Conservation (phyloP, 1,140 invertebrate genomes). For the Oppia nitens region DNA sequence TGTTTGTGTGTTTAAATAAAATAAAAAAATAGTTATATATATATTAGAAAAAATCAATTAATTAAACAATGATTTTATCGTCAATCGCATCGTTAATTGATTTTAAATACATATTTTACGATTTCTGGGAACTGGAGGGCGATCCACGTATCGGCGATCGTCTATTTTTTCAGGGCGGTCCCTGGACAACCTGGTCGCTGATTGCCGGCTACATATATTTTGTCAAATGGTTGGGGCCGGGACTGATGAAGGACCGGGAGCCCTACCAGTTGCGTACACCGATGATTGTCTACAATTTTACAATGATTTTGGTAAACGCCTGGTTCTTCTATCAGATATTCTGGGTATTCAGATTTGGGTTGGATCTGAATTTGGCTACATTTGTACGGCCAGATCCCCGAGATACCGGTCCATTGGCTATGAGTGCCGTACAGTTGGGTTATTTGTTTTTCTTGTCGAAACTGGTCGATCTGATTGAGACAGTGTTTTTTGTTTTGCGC, state of each 20-base stretch:
- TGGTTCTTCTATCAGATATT: slow-evolving; percentile 14
- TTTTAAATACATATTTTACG: slow-evolving; percentile 11
- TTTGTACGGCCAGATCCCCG: slow-evolving; percentile 2
- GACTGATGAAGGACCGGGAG: slow-evolving; percentile 19
- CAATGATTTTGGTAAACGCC: slow-evolving; percentile 14
- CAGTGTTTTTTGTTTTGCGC: slow-evolving; percentile 63
- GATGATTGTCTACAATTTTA: slow-evolving; percentile 18
- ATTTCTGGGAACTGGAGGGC: slow-evolving; percentile 16
- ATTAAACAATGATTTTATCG: no score
- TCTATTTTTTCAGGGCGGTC: slow-evolving; percentile 16
- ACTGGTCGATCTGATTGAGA: slow-evolving; percentile 15
- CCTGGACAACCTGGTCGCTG: slow-evolving; percentile 11
- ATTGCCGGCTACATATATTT: slow-evolving; percentile 11
- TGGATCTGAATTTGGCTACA: slow-evolving; percentile 16
- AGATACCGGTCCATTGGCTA: slow-evolving; percentile 15
- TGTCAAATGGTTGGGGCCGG: slow-evolving; percentile 17
- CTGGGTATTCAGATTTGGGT: slow-evolving; percentile 19
- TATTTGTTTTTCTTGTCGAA: slow-evolving; percentile 13
- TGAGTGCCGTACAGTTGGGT: not conserved
- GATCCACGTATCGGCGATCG: slow-evolving; percentile 13
- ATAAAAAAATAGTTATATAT: no score
- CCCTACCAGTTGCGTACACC: slow-evolving; percentile 9
- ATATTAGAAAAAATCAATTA: no score
- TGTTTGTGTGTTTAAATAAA: no score
- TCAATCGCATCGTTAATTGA: no score